These are phyloP conservation scores for Popillia japonica DNA, from an alignment of 1,140 invertebrate species.

Conservation along the genomic window DNA sequence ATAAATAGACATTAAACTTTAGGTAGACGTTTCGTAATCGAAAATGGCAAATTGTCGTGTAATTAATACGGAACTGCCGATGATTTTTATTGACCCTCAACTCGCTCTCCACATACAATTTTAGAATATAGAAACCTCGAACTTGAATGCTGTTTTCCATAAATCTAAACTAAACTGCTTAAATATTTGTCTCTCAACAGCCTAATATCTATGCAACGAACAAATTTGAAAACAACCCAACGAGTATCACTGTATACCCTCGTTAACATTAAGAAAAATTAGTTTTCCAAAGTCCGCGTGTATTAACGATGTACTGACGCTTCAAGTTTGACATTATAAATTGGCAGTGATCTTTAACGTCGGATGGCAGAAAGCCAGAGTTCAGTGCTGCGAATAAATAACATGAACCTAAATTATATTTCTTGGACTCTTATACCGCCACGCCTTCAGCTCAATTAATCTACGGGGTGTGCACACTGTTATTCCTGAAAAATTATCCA, in stretches of 20 bases:
- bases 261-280: conserved; percentile 5
- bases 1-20: neutral
- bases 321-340: neutral
- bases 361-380: neutral
- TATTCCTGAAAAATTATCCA: neutral
- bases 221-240: neutral
- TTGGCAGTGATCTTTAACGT: neutral
- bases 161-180: too few species aligned
- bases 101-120: too few species aligned
- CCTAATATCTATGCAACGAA: too few species aligned
- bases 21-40: neutral
- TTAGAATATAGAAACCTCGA: too few species aligned
- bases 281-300: neutral
- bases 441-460: neutral
- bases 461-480: neutral
- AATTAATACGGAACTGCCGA: neutral
- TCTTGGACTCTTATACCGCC: neutral
- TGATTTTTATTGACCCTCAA: too few species aligned
- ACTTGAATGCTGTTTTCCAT: too few species aligned
- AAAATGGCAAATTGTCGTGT: neutral
- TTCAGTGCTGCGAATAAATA: neutral
- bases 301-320: conserved; percentile 10
- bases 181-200: too few species aligned
- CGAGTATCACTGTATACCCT: neutral
- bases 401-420: neutral